Conservation (phyloP, 1,140 invertebrate species). For the Diachasmimorpha longicaudata region DNA sequence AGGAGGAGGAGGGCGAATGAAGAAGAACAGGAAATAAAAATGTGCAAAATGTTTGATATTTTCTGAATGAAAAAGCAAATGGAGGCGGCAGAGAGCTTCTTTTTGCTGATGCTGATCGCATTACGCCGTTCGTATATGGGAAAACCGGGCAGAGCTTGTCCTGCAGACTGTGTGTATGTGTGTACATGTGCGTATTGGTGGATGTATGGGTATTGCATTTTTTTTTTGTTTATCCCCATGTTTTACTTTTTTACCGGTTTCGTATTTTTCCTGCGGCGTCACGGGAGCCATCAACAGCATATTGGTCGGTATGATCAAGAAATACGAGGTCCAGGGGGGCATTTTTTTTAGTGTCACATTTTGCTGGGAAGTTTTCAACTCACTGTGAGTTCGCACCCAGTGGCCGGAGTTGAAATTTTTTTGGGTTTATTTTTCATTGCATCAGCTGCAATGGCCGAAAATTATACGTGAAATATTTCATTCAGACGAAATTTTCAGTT, state of each 20-base stretch:
- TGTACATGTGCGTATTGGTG: no score
- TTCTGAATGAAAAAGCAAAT: not conserved
- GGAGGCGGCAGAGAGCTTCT: not conserved
- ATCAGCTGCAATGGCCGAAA: no score
- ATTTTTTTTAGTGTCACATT: not conserved
- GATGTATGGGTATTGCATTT: no score
- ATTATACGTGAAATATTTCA: no score
- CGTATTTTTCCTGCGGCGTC: conserved; percentile 1
- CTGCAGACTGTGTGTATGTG: not conserved
- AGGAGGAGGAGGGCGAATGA: no score
- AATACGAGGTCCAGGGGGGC: not conserved
- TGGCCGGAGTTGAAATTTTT: no score
- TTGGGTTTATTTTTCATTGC: no score
- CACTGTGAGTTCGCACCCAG: not conserved
- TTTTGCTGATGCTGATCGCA: conserved; percentile 8
- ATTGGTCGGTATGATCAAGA: conserved; percentile 2
- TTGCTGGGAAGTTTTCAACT: not conserved
- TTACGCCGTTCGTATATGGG: conserved; percentile 8
- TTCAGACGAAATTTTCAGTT: no score
- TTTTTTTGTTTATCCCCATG: no score
- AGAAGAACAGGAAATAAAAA: no score
- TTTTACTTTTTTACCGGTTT: no score
- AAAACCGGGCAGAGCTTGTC: not conserved
- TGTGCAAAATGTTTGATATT: not conserved
- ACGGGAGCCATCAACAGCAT: conserved; percentile 1